Evolutionary conservation across 2,113 vertebrate species (phyloP).

Genomic region (Microcebus ravelobensis): DNA sequence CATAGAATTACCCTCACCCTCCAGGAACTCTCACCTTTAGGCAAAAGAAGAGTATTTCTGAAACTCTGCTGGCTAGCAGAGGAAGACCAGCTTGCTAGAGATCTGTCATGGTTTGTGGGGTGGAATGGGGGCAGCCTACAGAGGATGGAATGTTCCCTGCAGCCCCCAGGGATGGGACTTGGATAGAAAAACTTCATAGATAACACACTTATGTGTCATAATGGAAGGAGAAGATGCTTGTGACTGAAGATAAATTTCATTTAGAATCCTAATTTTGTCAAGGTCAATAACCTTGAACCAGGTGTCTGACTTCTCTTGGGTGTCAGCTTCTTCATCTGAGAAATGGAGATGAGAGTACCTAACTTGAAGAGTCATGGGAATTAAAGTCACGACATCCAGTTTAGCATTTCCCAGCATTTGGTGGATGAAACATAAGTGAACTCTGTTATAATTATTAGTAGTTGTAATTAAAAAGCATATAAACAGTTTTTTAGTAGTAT

Average conservation of each 20-base stretch:
- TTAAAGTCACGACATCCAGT: not conserved
- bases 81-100: not conserved
- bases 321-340: not conserved
- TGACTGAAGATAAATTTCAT: not conserved
- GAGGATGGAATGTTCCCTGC: not conserved
- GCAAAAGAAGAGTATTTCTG: not conserved
- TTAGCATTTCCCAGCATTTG: not conserved
- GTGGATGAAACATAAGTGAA: not conserved
- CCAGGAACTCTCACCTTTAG: not conserved
- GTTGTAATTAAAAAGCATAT: not conserved
- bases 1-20: not conserved
- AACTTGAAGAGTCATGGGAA: not conserved
- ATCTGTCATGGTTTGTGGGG: not conserved
- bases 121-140: rapidly evolving
- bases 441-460: not conserved
- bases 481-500: not conserved
- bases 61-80: not conserved
- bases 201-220: not conserved
- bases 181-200: not conserved
- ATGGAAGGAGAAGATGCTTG: not conserved
- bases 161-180: not conserved
- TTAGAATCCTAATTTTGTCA: not conserved
- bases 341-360: not conserved
- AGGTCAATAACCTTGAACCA: not conserved
- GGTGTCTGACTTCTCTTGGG: not conserved